Percentiles rank a stretch among this genome's conserved stretches.
Evolutionary conservation across 1,140 invertebrate species (phyloP).

Genomic region (Ruditapes philippinarum): DNA sequence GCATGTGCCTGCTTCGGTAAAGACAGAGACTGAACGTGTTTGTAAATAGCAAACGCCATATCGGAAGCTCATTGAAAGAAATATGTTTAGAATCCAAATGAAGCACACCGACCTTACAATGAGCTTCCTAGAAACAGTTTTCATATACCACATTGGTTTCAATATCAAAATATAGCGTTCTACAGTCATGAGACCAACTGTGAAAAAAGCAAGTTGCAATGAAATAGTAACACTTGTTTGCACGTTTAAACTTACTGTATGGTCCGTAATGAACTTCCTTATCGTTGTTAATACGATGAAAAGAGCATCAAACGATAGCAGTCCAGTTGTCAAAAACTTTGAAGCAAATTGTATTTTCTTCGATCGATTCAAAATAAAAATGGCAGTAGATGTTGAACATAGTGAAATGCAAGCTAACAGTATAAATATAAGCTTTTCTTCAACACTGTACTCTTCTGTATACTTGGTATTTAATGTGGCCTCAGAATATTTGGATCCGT

Average conservation of each 20-base stretch:
- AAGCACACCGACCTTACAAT: background rate
- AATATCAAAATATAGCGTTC: slow-evolving; percentile 2
- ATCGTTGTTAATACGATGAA: background rate
- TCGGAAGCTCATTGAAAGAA: background rate
- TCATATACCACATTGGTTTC: slow-evolving; percentile 8
- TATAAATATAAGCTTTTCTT: background rate
- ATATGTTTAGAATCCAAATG: background rate
- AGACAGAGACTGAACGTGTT: background rate
- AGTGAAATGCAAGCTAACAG: background rate
- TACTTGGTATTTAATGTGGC: background rate
- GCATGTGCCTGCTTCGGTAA: background rate
- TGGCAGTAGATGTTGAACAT: background rate
- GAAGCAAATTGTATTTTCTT: slow-evolving; percentile 4
- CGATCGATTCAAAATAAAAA: background rate
- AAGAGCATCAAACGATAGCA: background rate
- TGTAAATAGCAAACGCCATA: background rate
- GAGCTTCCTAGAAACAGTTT: background rate
- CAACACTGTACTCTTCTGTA: background rate
- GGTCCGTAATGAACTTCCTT: background rate
- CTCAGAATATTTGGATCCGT: no score
- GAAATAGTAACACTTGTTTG: background rate
- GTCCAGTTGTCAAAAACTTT: slow-evolving; percentile 5
- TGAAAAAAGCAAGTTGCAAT: background rate
- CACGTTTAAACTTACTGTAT: background rate
- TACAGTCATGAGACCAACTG: slow-evolving; percentile 10